These are phyloP conservation scores for Oryzias melastigma DNA, from an alignment of 2,113 vertebrate species.

Conservation along the genomic window DNA sequence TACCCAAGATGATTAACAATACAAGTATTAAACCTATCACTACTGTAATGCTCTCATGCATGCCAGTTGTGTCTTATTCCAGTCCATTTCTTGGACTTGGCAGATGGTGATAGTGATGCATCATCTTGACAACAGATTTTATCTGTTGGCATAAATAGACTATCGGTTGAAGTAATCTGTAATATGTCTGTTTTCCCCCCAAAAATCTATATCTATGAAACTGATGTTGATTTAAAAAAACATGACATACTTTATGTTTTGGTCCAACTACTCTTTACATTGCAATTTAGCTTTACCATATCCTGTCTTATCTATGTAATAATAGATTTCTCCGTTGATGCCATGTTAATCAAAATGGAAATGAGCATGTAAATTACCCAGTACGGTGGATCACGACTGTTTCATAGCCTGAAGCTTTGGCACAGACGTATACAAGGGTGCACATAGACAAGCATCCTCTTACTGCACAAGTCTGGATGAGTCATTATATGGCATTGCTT, in stretches of 20 bases:
- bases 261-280: slow-evolving; percentile 25
- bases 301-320: slow-evolving; percentile 46
- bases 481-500: slow-evolving; percentile 49
- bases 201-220: slow-evolving; percentile 19
- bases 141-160: slow-evolving; percentile 26
- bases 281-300: slow-evolving; percentile 24
- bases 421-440: slow-evolving; percentile 14
- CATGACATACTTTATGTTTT: slow-evolving; percentile 21
- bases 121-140: slow-evolving; percentile 33
- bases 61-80: slow-evolving; percentile 7
- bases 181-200: slow-evolving; percentile 22
- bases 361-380: slow-evolving; percentile 64
- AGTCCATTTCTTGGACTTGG: slow-evolving; percentile 20
- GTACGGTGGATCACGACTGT: slow-evolving; percentile 53
- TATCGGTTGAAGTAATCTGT: slow-evolving; percentile 34
- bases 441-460: slow-evolving; percentile 1
- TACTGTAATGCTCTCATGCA: neutral
- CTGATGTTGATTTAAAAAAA: slow-evolving; percentile 35
- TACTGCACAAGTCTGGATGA: slow-evolving; percentile 35
- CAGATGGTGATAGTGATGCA: slow-evolving; percentile 36
- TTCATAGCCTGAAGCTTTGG: slow-evolving; percentile 33
- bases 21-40: neutral
- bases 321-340: slow-evolving; percentile 71
- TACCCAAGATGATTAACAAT: no score
- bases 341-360: slow-evolving; percentile 74